Evolutionary conservation across 2,888 invertebrate genomes (phyloP).

Genomic region (Listrodromus nycthemerus): DNA sequence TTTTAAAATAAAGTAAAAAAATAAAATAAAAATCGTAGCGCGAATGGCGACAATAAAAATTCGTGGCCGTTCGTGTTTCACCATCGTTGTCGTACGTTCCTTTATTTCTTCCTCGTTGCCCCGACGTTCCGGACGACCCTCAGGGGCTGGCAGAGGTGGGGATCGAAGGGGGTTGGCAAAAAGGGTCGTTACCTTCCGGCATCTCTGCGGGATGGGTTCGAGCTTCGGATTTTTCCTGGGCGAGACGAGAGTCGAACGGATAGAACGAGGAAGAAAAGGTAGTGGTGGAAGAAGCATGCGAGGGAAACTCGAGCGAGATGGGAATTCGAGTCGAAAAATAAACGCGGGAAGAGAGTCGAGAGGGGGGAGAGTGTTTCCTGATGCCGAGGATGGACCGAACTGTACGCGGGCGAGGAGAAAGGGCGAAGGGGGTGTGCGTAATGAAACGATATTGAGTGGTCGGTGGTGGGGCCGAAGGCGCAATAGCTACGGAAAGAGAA

Average conservation of each 20-base stretch:
- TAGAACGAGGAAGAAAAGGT: constrained; percentile 26
- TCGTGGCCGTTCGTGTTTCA: constrained; percentile 83
- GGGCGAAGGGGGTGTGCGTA: constrained; percentile 78
- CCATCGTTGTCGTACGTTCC: constrained; percentile 71
- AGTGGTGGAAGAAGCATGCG: constrained; percentile 3
- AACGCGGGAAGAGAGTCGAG: constrained; percentile 19
- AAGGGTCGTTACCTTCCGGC: constrained; percentile 40
- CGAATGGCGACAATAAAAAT: constrained; percentile 84
- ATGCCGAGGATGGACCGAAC: constrained; percentile 59
- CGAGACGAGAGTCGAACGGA: constrained; percentile 40
- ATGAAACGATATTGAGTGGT: constrained; percentile 84
- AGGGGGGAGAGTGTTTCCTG: constrained; percentile 28
- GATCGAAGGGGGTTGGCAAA: constrained; percentile 16
- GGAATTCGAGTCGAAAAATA: constrained; percentile 32
- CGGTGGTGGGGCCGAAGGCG: constrained; percentile 63
- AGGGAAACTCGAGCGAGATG: constrained; percentile 51
- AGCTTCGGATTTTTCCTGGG: constrained; percentile 61
- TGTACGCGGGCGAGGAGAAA: constrained; percentile 21
- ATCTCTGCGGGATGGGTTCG: constrained; percentile 43
- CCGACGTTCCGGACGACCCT: constrained; percentile 24
- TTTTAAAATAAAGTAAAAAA: no score
- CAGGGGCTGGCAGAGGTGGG: constrained; percentile 16
- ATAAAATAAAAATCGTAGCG: constrained; percentile 68
- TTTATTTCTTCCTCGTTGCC: constrained; percentile 8
- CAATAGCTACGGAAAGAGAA: constrained; percentile 36